Evolutionary conservation across 2,888 invertebrate species (phyloP), one percentile per base, ranked within the genome.

Genomic region (Nomada ruficornis): DNA sequence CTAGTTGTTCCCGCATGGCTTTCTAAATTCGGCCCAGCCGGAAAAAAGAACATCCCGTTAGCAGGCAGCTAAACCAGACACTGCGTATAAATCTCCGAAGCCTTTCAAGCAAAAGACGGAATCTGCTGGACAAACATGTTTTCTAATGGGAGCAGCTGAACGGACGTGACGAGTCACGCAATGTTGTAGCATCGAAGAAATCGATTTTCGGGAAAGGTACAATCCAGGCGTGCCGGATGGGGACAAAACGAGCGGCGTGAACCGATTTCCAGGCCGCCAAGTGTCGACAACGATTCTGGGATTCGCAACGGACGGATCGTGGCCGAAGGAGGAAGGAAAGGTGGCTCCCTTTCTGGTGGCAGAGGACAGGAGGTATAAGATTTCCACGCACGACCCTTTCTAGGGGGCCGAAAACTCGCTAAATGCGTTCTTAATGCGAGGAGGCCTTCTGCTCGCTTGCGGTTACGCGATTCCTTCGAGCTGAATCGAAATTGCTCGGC

Each of bases 341-440:
- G 50, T 3, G 20, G 60, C 36, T 20, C 60, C 76, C 62, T 79
- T 80, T 70, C 57, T 59, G 29, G 15, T 44, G n/a, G 20, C 42
- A 64, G 60, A 69, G 68, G 65, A 36, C 54, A 42, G 69, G 78
- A 72, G 65, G 74, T 54, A 80, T 85, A 84, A 87, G 68, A 91
- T 90, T 90, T 91, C 80, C 90, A 91, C 87, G 91, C 82, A 76
- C 82, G 84, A 86, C 79, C 83, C 83, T 90, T 82, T 72, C 77
- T 59, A 54, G 69, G 67, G 69, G 44, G 36, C 62, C 71, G 86
- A 86, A 90, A 89, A 83, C 78, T 88, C 81, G 89, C 90, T 91
- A 92, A 92, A 93, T 90, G 91, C 90, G 82, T 88, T 84, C 87
- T 90, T 91, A 92, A 93, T 89, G 86, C 84, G 85, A 80, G 81